A percentile compares a stretch with the other conserved stretches of the same genome.
phyloP scores from a whole-genome alignment of 1,140 invertebrate genomes.

The Papilio polyxenes region DNA sequence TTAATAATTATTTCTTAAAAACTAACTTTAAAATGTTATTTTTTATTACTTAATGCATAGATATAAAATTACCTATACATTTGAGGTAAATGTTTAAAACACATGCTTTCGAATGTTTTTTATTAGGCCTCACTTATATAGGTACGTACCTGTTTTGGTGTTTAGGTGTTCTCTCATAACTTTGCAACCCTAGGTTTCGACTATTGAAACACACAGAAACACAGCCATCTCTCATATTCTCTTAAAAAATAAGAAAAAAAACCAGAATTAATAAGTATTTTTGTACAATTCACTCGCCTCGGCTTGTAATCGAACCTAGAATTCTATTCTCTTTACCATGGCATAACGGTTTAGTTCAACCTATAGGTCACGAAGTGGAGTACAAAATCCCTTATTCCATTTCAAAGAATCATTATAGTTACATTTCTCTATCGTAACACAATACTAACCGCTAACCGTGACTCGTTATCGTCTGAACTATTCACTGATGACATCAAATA shows the following conservation, averaged over 20 bases:
- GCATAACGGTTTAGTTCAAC: not conserved
- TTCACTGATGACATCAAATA: not conserved
- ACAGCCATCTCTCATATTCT: no score
- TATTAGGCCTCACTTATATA: no score
- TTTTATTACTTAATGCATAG: not conserved
- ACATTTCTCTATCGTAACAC: not conserved
- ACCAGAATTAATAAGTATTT: no score
- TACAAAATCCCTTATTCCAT: not conserved
- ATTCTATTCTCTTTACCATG: no score
- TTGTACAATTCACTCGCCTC: no score
- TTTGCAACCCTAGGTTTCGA: no score
- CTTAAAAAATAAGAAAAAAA: no score
- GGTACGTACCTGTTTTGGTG: no score
- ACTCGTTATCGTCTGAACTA: not conserved
- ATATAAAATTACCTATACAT: not conserved
- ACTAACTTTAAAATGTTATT: not conserved
- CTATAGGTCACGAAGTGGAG: slow-evolving; percentile 11
- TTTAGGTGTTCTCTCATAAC: no score
- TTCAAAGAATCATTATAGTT: slow-evolving; percentile 3
- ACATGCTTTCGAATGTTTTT: no score
- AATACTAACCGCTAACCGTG: not conserved
- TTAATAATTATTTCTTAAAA: not conserved
- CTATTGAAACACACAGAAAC: no score
- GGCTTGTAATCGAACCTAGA: no score
- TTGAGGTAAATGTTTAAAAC: not conserved